These are phyloP conservation scores for Gallirallus australis DNA, from an alignment of 2,797 vertebrate genomes.

Conservation along the genomic window DNA sequence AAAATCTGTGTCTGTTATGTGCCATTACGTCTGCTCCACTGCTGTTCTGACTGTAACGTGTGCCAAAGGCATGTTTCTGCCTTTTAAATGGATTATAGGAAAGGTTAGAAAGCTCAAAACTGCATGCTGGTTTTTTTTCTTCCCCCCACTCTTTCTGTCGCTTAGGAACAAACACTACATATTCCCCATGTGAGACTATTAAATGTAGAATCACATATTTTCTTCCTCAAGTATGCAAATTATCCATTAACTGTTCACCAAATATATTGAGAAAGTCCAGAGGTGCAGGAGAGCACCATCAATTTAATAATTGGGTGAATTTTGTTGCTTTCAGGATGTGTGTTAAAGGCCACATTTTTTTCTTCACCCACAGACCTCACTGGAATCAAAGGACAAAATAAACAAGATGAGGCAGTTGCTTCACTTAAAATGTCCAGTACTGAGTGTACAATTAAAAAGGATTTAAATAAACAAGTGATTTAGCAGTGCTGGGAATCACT, in stretches of 20 bases:
- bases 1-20: background rate
- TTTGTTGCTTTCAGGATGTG: background rate
- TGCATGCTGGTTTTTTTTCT: background rate
- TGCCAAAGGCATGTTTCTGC: background rate
- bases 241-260: background rate
- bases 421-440: background rate
- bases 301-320: background rate
- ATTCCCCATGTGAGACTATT: background rate
- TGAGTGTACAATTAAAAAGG: background rate
- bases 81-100: background rate
- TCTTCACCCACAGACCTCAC: background rate
- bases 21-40: background rate
- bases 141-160: background rate
- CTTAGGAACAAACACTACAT: background rate
- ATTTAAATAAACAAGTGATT: background rate
- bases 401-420: background rate
- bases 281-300: background rate
- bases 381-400: background rate
- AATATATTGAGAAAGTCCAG: background rate
- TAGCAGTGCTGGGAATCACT: background rate
- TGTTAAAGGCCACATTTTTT: rapidly evolving
- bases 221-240: background rate
- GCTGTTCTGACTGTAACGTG: background rate
- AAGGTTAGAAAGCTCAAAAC: background rate
- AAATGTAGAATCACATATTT: background rate